Evolutionary conservation across 2,888 invertebrate genomes (phyloP), one percentile per base, ranked within the genome.

Genomic region (Dromius quadrimaculatus): DNA sequence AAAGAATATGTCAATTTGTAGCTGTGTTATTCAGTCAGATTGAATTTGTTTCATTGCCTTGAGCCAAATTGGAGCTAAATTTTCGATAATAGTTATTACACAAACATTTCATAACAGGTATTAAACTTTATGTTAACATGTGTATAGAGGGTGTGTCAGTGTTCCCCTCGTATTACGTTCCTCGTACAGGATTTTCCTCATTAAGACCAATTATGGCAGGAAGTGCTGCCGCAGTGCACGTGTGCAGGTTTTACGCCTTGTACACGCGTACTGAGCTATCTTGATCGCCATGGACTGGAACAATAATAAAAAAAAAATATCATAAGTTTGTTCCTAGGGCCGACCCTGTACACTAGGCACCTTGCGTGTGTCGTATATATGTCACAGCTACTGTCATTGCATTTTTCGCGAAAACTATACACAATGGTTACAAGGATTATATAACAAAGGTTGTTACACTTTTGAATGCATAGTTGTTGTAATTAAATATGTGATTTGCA

Each of bases 361-460:
- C 11, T 28, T 36, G 36, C 36, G 36, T 36, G 36, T 11, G n/a
- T 36, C n/a, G 36, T 11, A 36, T 11, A 34, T 8, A 2, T 4
- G 9, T 11, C 36, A 36, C 11, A 1, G 11, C 36, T 2, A 32
- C 32, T 32, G 32, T 32, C 6, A 32, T 5, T 22, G 11, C 28
- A 28, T 54, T 54, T 28, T 23, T 8, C 11, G 50, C 6, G 36
- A 36, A 36, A 36, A 23, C 5, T 36, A 61, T 15, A 61, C 62
- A 41, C 41, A 41, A 62, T 11, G 43, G 43, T 38, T 22, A 23
- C 62, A 41, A 11, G 61, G 43, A 62, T 62, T 62, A 62, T 43
- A 62, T 62, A 62, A 62, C 62, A 62, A 62, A 62, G 62, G 62
- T 62, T 62, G 43, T 43, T 62, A 62, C 62, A 62, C 62, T 62